Evolutionary conservation across 2,797 vertebrate species (phyloP), one percentile per base, ranked within the genome.

Genomic region (Scarus forsteni): DNA sequence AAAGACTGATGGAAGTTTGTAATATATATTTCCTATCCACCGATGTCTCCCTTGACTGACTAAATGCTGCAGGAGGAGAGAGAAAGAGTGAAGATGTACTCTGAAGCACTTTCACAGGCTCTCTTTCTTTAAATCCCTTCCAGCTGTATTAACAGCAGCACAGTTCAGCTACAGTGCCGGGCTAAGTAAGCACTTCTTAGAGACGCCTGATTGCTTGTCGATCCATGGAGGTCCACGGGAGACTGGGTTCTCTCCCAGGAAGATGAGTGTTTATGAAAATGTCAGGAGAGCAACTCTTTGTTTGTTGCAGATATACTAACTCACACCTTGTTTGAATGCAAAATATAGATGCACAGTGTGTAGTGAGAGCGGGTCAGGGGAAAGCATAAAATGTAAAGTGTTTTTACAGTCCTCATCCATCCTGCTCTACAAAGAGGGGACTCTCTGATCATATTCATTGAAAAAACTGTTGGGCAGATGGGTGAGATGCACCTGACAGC

Each of bases 41-140:
- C 86, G 88, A 89, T 73, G 83, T 88, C 80, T 88, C 84, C 86
- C 87, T 66, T 38, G 81, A 82, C 88, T 75, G 76, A 66, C 76
- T 72, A 16, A 73, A 83, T 5, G 62, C 76, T 79, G 73, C 49
- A 65, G 70, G 70, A 85, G 77, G 64, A 73, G 79, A 61, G 72
- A 72, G 79, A 75, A 78, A 38, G 72, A 85, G 74, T 66, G 56
- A 38, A 58, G 72, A 61, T 46, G 58, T 62, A 38, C 27, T 39
- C 64, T 8, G 55, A 70, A 83, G 73, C 81, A 74, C 77, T 88
- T 81, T 70, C 56, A 73, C 72, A 70, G 69, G 34, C 62, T 19
- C 46, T 69, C 53, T 39, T 34, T 36, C 51, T 46, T 61, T 45
- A 85, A 82, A 86, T 87, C 74, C 80, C 77, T 81, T 88, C 84